phyloP scores from a whole-genome alignment of 2,113 vertebrate species.

The Chroicocephalus ridibundus region DNA sequence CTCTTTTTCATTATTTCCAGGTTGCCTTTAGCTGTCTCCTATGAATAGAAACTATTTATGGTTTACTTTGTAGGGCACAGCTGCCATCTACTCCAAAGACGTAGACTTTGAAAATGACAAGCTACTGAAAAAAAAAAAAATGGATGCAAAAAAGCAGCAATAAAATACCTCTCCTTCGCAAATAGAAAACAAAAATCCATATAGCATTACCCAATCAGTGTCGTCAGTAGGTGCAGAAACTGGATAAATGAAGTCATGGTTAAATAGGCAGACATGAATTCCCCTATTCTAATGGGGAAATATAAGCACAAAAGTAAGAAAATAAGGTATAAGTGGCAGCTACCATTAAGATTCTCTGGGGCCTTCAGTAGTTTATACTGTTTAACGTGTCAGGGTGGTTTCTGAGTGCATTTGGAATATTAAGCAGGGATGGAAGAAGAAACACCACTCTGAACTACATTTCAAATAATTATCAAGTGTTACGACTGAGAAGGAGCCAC shows the following conservation, averaged over 20 bases:
- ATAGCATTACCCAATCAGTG: neutral
- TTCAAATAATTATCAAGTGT: neutral
- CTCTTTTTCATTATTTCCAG: neutral
- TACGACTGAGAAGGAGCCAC: neutral
- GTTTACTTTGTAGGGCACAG: neutral
- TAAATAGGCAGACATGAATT: neutral
- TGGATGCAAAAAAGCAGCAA: neutral
- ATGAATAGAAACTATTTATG: neutral
- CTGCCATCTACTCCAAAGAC: neutral
- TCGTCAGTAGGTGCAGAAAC: neutral
- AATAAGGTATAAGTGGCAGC: neutral
- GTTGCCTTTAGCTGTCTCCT: neutral
- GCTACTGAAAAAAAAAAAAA: neutral
- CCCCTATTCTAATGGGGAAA: neutral
- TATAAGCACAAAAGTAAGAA: neutral
- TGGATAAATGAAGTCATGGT: neutral
- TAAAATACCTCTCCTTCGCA: neutral
- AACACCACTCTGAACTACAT: neutral
- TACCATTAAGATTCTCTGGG: neutral
- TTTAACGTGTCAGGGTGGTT: neutral
- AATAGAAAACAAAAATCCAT: neutral
- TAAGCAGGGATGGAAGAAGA: neutral
- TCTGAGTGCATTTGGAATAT: neutral
- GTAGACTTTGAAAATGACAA: neutral
- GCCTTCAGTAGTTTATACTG: neutral